Base-by-base conservation (phyloP, 2,888 invertebrate genomes). In the Eugnorisma glareosa region DNA sequence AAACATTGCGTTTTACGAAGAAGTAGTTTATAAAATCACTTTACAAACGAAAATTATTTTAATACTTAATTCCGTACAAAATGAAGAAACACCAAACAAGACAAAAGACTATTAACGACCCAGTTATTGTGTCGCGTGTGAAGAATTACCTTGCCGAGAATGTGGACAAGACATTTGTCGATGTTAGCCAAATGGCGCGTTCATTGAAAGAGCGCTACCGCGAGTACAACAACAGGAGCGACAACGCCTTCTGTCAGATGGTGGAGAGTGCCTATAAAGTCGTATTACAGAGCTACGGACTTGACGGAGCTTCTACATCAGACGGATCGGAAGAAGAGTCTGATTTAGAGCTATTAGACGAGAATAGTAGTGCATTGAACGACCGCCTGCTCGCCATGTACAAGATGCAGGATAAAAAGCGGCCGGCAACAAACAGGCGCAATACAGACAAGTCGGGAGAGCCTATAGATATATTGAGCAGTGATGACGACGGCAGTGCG, bases 171-270 rank as follows among this genome's bases (percentile, higher is more conserved):
- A 98, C 98, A 13, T 98, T 98, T 92, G 97, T 99, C 85, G 98
- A 99, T 97, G 98, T 98, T 77, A 98, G 98, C 92, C 97, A 98
- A 91, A 98, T 99, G 98, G 98, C 98, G 88, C 98, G 98, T 93
- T 97, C 97, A 88, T 97, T 99, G 73, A 98, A 98, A 95, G 97
- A 97, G 89, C 97, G 97, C 88, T 96, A 96, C 90, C 96, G 98
- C 75, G 99, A 99, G 91, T 99, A 99, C 95, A 97, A 97, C 77
- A 98, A 98, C 90, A 98, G 98, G 90, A 99, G 99, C 95, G 97
- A 98, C 81, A 97, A 97, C 76, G 98, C 98, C n/a, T 99, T 99
- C 93, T 97, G 98, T 91, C 97, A 97, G 77, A 96, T 98, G 92
- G 98, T 99, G n/a, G 98, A 98, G 91, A 97, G 93, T 94, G 98